Evolutionary conservation across 2,113 vertebrate species (phyloP), one percentile per base, ranked within the genome.

Genomic region (Pseudorhombus dupliciocellatus): DNA sequence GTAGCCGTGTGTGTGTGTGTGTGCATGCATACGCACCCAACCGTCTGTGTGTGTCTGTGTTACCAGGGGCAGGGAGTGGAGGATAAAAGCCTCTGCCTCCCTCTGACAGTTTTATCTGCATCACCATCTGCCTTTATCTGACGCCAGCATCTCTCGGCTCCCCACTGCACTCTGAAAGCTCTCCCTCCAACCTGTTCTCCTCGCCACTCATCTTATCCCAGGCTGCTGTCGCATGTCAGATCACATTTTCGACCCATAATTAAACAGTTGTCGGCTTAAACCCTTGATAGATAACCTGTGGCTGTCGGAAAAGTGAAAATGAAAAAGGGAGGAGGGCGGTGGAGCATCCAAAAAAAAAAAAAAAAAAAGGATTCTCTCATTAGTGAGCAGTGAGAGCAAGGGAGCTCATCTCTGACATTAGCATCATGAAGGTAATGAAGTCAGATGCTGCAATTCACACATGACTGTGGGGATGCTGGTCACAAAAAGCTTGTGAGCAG

Each of bases 41-140:
- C 16, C 42, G 4, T 46, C 15, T 24, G 24, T 69, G 62, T 61
- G 34, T 64, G 48, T 57, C 8, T 62, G 66, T 70, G 18, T 59
- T 68, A 66, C 58, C 11, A 7, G 63, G 72, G 72, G 53, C 1
- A 30, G 75, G 52, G 52, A 77, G 85, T 65, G 51, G 57, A 70
- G 69, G 80, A 87, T 91, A 84, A 88, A 87, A 88, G 83, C 77
- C 61, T 87, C 53, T 77, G 71, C 75, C 64, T 73, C 80, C 73
- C 59, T 55, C 68, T 80, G 87, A 86, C 83, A 88, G 68, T 79
- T 84, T 86, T 86, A 89, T 84, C 90, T 20, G 53, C 79, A 80
- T 77, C 81, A 73, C 83, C 86, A 84, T 84, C 86, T 87, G 79
- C 85, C 83, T 87, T 87, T 77, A 89, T 87, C 86, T 84, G 81